Conservation (phyloP, 2,113 vertebrate species). For the Cygnus atratus region DNA sequence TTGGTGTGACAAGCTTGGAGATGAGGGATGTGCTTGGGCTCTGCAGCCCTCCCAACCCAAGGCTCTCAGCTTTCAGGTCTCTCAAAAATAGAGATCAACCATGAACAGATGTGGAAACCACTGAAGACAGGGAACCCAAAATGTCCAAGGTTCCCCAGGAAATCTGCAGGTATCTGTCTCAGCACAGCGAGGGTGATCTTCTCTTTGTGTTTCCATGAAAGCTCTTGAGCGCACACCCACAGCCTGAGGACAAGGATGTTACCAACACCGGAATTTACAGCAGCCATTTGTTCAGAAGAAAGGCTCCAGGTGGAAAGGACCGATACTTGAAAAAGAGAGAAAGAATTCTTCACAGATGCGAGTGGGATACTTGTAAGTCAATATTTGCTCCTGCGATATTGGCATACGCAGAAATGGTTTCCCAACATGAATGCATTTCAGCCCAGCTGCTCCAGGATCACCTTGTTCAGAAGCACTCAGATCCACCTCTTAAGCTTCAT, state of each 20-base stretch:
- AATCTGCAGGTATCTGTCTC: background rate
- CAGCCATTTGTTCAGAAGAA: background rate
- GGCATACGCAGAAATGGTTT: background rate
- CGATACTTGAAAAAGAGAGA: background rate
- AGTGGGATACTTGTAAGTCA: slow-evolving; percentile 15
- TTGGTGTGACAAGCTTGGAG: background rate
- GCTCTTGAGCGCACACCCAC: background rate
- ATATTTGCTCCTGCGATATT: slow-evolving; percentile 22
- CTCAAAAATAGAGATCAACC: background rate
- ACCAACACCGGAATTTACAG: slow-evolving; percentile 42
- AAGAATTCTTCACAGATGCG: background rate
- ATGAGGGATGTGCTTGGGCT: background rate
- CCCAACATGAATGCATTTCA: slow-evolving; percentile 16
- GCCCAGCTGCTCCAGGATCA: background rate
- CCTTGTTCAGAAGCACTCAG: background rate
- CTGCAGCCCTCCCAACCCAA: background rate
- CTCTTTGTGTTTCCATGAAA: slow-evolving; percentile 27
- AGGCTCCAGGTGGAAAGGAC: slow-evolving; percentile 42
- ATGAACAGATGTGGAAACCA: background rate
- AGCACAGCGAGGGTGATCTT: background rate
- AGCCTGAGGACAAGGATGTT: slow-evolving; percentile 38
- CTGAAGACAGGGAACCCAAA: background rate
- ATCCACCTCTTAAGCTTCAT: slow-evolving; percentile 14
- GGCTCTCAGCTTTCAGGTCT: background rate
- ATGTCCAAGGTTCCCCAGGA: background rate